Evolutionary conservation across 1,140 invertebrate species (phyloP), one percentile per base, ranked within the genome.

Genomic region (Eupristina koningsbergeri): DNA sequence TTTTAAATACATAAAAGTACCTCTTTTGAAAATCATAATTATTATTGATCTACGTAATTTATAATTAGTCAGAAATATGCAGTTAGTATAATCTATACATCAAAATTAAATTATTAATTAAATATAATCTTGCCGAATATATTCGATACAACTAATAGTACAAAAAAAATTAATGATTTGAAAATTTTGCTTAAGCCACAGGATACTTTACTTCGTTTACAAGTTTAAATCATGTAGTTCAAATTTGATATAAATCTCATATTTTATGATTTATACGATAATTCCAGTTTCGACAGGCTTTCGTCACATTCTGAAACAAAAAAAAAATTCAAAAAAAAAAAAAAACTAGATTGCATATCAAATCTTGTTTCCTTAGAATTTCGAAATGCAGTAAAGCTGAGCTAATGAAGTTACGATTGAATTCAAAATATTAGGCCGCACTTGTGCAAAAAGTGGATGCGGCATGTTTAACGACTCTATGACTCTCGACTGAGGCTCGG

Each of bases 381-480:
- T 58, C 31, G 61, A 22, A 61, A 79, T 13, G 2, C 47, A 39
- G 41, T 36, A 5, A 3, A 11, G 17, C 41, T 79, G 67, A 80
- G 63, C 45, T 80, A 81, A 81, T 81, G 50, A 81, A 81, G 53
- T 81, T 34, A 53, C 76, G 58, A 79, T 41, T 64, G 41, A 67
- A 67, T 64, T 41, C 13, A 67, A 76, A 75, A n/a, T 75, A 76
- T 36, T 8, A 31, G 26, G 34, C 13, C n/a, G n/a, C 41, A 36
- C 47, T 61, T 78, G 76, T 29, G 34, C 50, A 31, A 79, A 71
- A 7, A 34, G 47, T 39, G 41, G 63, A 69, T 19, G 19, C 45
- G 36, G 26, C 36, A 45, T 22, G 76, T 78, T 29, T n/a, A 64
- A 17, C 39, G 76, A 71, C 36, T 69, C 26, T 36, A 69, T 2